These are phyloP conservation scores for Ips typographus DNA, from an alignment of 1,140 invertebrate species.

Conservation along the genomic window DNA sequence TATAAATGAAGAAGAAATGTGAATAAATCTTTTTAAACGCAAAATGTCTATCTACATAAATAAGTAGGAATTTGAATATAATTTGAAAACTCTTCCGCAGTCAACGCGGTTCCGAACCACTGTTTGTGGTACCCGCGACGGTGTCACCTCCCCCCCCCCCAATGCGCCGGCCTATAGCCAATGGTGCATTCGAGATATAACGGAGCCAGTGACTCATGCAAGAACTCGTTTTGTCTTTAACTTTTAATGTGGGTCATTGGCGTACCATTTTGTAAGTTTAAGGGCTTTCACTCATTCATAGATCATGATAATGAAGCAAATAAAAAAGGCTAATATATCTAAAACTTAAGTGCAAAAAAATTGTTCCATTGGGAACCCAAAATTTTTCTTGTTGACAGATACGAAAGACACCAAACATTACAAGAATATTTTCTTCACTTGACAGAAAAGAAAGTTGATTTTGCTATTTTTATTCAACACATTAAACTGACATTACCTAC, in stretches of 20 bases:
- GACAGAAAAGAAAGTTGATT: too few species aligned
- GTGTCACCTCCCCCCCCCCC: conserved; percentile 15
- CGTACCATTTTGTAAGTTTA: conserved; percentile 5
- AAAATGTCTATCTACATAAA: not conserved
- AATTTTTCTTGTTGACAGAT: too few species aligned
- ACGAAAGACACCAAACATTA: too few species aligned
- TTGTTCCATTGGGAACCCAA: not conserved
- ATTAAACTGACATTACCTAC: too few species aligned
- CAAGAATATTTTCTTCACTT: too few species aligned
- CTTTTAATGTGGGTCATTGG: conserved; percentile 10
- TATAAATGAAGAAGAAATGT: conserved; percentile 1
- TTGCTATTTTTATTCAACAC: too few species aligned
- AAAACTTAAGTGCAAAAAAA: not conserved
- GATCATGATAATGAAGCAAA: not conserved
- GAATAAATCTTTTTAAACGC: too few species aligned
- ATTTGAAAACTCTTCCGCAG: conserved; percentile 11
- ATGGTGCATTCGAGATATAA: conserved; percentile 21
- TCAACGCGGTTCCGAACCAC: not conserved
- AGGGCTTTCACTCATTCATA: not conserved
- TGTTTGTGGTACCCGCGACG: conserved; percentile 19
- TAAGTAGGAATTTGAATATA: too few species aligned
- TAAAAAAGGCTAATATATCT: not conserved
- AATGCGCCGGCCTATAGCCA: not conserved
- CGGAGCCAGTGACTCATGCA: conserved; percentile 37
- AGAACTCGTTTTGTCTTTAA: conserved; percentile 35